Base-by-base conservation (phyloP, 1,140 invertebrate species). In the Zaprionus vittiger region DNA sequence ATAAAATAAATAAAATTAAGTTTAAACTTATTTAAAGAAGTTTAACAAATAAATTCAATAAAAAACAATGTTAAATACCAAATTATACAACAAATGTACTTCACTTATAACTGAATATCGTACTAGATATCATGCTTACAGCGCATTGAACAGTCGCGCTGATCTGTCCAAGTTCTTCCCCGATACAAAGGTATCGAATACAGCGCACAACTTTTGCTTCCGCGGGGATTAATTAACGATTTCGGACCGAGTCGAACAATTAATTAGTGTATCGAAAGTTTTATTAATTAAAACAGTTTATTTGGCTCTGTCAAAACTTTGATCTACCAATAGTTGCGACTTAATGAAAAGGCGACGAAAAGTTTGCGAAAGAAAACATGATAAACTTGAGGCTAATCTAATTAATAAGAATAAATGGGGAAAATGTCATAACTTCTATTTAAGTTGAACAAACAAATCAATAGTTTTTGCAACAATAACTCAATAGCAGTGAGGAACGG, bases 261-360 rank as follows among this genome's bases (percentile, higher is more conserved):
- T 72, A 55, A 57, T 63, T 12, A 63, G 28, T 49, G 34, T 20
- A 60, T 59, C 56, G 57, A 77, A 85, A 83, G 67, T 66, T 86
- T 86, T 83, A 83, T 89, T 86, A 86, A 86, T 87, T 86, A 86
- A 69, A 74, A 70, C 34, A 57, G 22, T 24, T 77, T 68, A 52
- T 41, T 44, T 66, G 20, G 15, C n/a, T 28, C 17, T 31, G n/a
- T 1, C 57, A n/a, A 28, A 63, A 75, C 59, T 75, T 75, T 63
- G 1, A 20, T 6, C 34, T 12, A 15, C 55, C 52, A 38, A 38
- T 57, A 56, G 20, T 49, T 69, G 52, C 41, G 15, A 44, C 41
- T 17, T 7, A 17, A 9, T 44, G 41, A 44, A 44, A 4, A 17
- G 2, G 7, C 34, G 11, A 5, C n/a, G 41, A 12, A 15, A 6